Percentiles rank a stretch among this genome's conserved stretches.
Evolutionary conservation across 1,140 invertebrate genomes (phyloP).

Genomic region (Drosophila lacteicornis): DNA sequence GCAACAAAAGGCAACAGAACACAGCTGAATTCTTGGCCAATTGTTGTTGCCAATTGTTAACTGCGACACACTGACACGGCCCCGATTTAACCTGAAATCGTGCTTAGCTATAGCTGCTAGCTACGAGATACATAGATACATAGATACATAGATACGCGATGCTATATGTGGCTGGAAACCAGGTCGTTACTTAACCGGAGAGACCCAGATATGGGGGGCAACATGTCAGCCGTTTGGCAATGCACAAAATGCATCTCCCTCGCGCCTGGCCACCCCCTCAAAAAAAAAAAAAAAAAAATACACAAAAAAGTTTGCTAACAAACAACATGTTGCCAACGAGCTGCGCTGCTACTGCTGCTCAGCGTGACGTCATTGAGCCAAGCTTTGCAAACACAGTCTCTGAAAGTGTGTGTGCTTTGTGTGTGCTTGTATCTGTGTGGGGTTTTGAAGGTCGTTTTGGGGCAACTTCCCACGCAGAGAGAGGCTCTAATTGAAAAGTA

Average conservation of each 20-base stretch:
- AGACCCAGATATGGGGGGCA: constrained; percentile 47
- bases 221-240: constrained; percentile 50
- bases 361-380: constrained; percentile 65
- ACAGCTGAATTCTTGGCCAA: constrained; percentile 41
- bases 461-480: constrained; percentile 14
- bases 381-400: constrained; percentile 42
- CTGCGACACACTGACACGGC: constrained; percentile 76
- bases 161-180: constrained; percentile 52
- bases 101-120: constrained; percentile 12
- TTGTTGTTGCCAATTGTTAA: constrained; percentile 30
- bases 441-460: constrained; percentile 33
- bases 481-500: not conserved
- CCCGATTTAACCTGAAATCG: constrained; percentile 57
- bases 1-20: constrained; percentile 12
- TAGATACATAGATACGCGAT: not conserved
- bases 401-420: constrained; percentile 26
- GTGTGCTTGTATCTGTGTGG: constrained; percentile 10
- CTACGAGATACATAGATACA: constrained; percentile 19
- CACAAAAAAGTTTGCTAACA: constrained; percentile 1
- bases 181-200: constrained; percentile 78
- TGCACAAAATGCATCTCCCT: constrained; percentile 38
- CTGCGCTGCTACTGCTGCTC: not conserved
- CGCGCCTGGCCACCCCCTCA: not conserved
- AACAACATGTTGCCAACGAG: constrained; percentile 61
- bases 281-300: constrained; percentile 1